Conservation (phyloP, 2,888 invertebrate species). For the Pandemis corylana region DNA sequence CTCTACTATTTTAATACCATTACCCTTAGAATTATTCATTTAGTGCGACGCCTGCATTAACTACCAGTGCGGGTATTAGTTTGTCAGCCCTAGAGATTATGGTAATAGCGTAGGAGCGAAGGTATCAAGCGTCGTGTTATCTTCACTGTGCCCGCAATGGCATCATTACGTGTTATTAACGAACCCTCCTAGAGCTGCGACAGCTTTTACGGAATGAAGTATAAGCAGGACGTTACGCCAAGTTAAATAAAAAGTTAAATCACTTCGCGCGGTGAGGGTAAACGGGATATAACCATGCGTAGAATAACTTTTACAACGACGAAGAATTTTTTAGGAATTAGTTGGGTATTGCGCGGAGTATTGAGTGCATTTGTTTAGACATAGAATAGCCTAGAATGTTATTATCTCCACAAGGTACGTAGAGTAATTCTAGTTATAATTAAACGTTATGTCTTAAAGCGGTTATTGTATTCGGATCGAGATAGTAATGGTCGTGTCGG, state of each 20-base stretch:
- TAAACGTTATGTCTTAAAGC: slow-evolving; percentile 8
- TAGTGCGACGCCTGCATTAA: slow-evolving; percentile 12
- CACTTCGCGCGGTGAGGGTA: not conserved
- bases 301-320: not conserved
- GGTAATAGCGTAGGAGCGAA: slow-evolving; percentile 57
- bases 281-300: not conserved
- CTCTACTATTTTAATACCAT: not conserved
- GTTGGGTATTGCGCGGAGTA: not conserved
- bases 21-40: not conserved
- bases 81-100: slow-evolving; percentile 52
- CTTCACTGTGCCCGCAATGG: slow-evolving; percentile 53
- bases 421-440: not conserved
- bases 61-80: slow-evolving; percentile 40
- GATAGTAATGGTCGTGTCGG: not conserved
- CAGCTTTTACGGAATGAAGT: slow-evolving; percentile 4
- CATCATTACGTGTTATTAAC: slow-evolving; percentile 50
- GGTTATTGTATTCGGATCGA: not conserved
- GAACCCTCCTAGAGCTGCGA: slow-evolving; percentile 1
- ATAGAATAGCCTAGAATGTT: not conserved
- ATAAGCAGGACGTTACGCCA: not conserved
- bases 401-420: not conserved
- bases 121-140: slow-evolving; percentile 59
- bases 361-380: not conserved
- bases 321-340: not conserved
- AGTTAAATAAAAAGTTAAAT: not conserved